A percentile compares a stretch with the other conserved stretches of the same genome.
phyloP scores from a whole-genome alignment of 2,113 vertebrate genomes.

The Ictidomys tridecemlineatus region DNA sequence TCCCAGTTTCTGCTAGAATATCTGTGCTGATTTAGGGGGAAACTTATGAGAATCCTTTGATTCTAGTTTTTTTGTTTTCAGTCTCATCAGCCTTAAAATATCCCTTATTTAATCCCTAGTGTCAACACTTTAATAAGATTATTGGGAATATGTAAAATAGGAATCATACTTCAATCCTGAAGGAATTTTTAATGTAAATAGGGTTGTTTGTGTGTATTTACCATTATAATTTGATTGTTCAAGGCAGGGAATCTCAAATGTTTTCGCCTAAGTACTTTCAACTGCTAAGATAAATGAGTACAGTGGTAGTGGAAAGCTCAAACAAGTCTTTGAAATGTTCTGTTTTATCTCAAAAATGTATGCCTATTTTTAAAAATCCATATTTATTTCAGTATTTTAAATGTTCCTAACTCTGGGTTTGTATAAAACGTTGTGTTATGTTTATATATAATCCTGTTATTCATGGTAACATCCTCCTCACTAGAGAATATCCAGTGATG shows the following conservation, averaged over 20 bases:
- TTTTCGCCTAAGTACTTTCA: neutral
- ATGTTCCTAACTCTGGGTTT: neutral
- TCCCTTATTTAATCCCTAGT: neutral
- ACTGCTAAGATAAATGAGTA: slow-evolving; percentile 30
- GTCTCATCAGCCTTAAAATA: slow-evolving; percentile 33
- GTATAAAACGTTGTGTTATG: neutral
- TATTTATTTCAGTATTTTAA: slow-evolving; percentile 54
- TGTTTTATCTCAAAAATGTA: slow-evolving; percentile 41
- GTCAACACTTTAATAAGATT: slow-evolving; percentile 46
- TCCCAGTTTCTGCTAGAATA: slow-evolving; percentile 11
- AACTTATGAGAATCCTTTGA: neutral
- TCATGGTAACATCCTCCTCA: neutral
- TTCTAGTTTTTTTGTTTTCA: slow-evolving; percentile 38
- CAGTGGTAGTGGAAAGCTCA: neutral
- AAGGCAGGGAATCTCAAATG: neutral
- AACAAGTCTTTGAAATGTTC: slow-evolving; percentile 45
- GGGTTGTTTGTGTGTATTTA: neutral
- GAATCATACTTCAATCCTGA: neutral
- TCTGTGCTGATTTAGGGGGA: neutral
- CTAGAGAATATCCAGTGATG: neutral
- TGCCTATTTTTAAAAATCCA: slow-evolving; percentile 39
- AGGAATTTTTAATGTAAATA: slow-evolving; percentile 50
- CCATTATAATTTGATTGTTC: slow-evolving; percentile 1
- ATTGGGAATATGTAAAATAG: slow-evolving; percentile 28
- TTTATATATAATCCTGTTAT: neutral